Percentiles rank a stretch among this genome's conserved stretches.
phyloP scores from a whole-genome alignment of 2,888 invertebrate species.

The Fabriciana adippe region DNA sequence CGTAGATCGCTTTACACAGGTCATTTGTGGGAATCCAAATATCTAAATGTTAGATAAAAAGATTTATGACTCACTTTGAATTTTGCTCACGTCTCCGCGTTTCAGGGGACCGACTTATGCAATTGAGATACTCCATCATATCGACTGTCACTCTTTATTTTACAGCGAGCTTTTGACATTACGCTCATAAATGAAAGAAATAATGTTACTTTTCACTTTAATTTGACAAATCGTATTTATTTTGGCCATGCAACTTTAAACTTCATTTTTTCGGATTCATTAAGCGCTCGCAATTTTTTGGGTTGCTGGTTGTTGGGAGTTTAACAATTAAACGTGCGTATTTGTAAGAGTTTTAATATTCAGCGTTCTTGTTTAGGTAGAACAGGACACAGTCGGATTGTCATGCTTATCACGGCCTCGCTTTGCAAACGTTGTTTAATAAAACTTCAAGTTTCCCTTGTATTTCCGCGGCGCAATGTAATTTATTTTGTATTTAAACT shows the following conservation, averaged over 20 bases:
- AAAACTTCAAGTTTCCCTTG: constrained; percentile 39
- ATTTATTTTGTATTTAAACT: constrained; percentile 71
- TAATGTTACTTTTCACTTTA: neutral
- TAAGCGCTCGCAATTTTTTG: constrained; percentile 4
- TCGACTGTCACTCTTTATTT: constrained; percentile 39
- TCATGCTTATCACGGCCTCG: constrained; percentile 28
- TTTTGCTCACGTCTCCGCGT: constrained; percentile 43
- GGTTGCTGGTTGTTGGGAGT: neutral
- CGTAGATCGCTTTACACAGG: constrained; percentile 72
- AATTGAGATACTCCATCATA: constrained; percentile 37
- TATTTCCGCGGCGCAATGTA: constrained; percentile 43
- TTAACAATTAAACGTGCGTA: constrained; percentile 8
- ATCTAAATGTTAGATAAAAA: constrained; percentile 49
- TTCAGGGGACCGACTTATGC: constrained; percentile 38
- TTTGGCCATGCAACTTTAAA: constrained; percentile 2
- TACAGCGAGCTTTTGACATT: constrained; percentile 7
- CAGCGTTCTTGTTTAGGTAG: constrained; percentile 10
- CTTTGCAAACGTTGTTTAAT: constrained; percentile 37
- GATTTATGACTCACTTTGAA: constrained; percentile 48
- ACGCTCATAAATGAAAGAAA: neutral
- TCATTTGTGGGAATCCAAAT: constrained; percentile 73
- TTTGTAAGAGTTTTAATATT: constrained; percentile 14
- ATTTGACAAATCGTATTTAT: constrained; percentile 3
- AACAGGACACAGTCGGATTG: constrained; percentile 22
- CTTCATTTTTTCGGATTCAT: constrained; percentile 8